Conservation (phyloP, 2,888 invertebrate genomes). For the Torymus aiolomorphi region DNA sequence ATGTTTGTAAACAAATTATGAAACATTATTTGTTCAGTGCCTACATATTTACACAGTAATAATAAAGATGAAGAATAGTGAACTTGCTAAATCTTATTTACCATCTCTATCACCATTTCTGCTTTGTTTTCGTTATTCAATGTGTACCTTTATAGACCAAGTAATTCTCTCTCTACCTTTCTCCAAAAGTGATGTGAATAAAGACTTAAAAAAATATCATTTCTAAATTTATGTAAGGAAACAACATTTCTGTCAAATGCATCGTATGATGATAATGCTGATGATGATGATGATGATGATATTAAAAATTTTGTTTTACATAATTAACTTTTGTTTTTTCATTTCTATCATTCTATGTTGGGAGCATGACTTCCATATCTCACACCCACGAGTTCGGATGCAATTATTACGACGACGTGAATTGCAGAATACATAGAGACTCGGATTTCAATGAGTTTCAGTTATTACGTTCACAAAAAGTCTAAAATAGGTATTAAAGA, state of each 20-base stretch:
- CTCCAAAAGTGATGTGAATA: conserved; percentile 38
- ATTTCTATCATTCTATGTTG: conserved; percentile 7
- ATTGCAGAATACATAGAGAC: too few species aligned
- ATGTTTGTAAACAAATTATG: conserved; percentile 73
- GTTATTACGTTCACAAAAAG: neutral
- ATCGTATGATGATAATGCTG: conserved; percentile 6
- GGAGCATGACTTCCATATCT: neutral
- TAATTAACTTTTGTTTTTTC: conserved; percentile 21
- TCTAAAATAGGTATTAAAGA: too few species aligned
- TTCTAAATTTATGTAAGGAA: conserved; percentile 46
- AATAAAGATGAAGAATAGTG: conserved; percentile 74
- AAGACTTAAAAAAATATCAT: conserved; percentile 43
- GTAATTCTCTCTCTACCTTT: too few species aligned
- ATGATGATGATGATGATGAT: neutral
- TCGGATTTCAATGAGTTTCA: neutral
- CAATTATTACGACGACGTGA: neutral
- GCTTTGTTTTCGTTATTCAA: conserved; percentile 50
- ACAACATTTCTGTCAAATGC: conserved; percentile 32
- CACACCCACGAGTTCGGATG: conserved; percentile 1
- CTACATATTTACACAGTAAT: conserved; percentile 68
- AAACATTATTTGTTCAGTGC: conserved; percentile 76
- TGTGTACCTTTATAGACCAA: conserved; percentile 36
- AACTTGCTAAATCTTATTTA: conserved; percentile 63
- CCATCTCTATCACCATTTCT: conserved; percentile 41
- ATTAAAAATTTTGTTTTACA: conserved; percentile 42